These are phyloP conservation scores for Eueremaeus valkanovi DNA, from an alignment of 2,888 invertebrate genomes.

Conservation along the genomic window DNA sequence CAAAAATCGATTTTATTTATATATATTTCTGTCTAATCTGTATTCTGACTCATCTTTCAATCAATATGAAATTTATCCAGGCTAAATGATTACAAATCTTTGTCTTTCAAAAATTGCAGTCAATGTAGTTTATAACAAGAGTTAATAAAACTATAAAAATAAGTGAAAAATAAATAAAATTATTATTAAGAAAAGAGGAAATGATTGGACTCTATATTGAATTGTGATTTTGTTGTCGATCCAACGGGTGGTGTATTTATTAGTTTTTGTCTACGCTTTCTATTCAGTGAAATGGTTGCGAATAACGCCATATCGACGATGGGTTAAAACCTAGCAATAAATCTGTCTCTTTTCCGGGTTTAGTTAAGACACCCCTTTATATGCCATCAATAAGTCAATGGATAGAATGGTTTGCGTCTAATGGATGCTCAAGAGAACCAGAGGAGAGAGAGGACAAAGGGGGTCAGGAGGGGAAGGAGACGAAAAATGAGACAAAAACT, in stretches of 20 bases:
- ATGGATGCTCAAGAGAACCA: background rate
- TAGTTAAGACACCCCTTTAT: constrained; percentile 15
- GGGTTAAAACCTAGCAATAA: constrained; percentile 12
- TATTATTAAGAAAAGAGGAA: no score
- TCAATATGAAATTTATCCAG: no score
- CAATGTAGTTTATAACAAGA: no score
- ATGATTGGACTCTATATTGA: no score
- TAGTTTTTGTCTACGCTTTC: no score
- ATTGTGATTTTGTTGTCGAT: background rate
- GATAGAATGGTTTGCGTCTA: background rate
- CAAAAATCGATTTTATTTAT: no score
- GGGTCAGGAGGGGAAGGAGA: background rate
- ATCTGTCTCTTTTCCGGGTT: constrained; percentile 22
- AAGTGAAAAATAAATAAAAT: no score
- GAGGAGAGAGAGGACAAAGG: background rate
- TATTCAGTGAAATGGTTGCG: background rate
- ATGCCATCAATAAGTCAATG: constrained; percentile 5
- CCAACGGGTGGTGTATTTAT: background rate
- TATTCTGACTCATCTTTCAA: no score
- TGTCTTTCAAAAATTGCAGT: no score
- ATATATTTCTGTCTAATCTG: no score
- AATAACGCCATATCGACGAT: background rate
- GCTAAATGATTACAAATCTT: no score
- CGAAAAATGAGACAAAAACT: background rate
- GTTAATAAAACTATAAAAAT: no score